Base-by-base conservation (phyloP, 2,797 vertebrate genomes). In the Margarornis squamiger region DNA sequence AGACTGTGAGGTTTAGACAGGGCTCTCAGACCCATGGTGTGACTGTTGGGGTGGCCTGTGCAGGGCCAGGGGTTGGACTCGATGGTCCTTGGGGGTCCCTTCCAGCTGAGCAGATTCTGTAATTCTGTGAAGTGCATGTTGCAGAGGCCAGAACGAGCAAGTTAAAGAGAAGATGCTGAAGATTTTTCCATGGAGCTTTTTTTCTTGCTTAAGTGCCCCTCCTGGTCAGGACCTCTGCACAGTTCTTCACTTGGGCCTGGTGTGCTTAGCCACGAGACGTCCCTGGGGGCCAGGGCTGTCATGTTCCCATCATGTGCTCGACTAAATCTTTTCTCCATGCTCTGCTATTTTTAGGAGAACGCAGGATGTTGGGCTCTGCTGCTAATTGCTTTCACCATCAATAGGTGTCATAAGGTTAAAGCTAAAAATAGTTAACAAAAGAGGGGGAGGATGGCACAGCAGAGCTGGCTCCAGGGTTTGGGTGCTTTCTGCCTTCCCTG, bases 371-470 rank as follows among this genome's bases (percentile, higher is more conserved):
- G 36, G 59, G 45, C 83, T 87, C 38, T 54, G 75, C 92, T 92
- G 6, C 59, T 86, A 67, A 71, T 85, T 73, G 83, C 86, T 74
- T 59, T 91, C 61, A 7, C 61, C 73, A 41, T 59, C 85, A 38
- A 49, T 55, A 88, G 80, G 48, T 95, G 90, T 83, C 59, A 13
- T 45, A 45, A 87, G 90, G 87, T 82, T 93, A 93, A 76, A 87
- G 63, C 77, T 92, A 71, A 94, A 79, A 89, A 67, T 46, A 94
- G 68, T 2, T 30, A 74, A 68, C 58, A 66, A 24, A 70, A 73
- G 93, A 36, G 21, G 9, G 57, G 36, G 32, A 8, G 88, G 63
- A 21, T 6, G 77, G 55, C 5, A 2, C 2, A 7, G 70, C 5
- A 4, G 26, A 9, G 16, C 52, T 45, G 8, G 34, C 59, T 38